Evolutionary conservation across 2,797 vertebrate genomes (phyloP), one percentile per base, ranked within the genome.

Genomic region (Hippocampus kuda): DNA sequence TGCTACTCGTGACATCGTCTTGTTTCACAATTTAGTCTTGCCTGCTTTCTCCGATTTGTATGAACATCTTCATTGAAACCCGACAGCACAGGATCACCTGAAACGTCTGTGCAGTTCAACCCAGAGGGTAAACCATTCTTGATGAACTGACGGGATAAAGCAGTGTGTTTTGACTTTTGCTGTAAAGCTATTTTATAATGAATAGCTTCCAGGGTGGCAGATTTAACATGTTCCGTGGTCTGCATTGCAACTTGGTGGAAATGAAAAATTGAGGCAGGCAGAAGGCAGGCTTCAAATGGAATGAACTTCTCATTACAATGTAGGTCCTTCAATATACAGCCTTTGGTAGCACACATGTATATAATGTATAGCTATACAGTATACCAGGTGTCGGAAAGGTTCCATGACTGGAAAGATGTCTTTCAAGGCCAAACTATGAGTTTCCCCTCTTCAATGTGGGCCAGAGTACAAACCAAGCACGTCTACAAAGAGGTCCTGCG

Each of bases 101-200:
- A 46, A 46, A 26, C 44, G 42, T 64, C 5, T 24, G 62, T 64
- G 41, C 22, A 26, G 5, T 64, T 26, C 2, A 24, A 6, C 44
- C 24, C 26, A 48, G 7, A 65, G 13, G 24, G 24, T 3, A 27
- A 41, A 65, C 44, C 48, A 27, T 27, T n/a, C 3, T 46, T 22
- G 20, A 18, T 38, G 26, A 41, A 61, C n/a, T 73, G 27, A 54
- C 56, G 65, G 46, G 7, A 46, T 66, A 62, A 20, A 61, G 34
- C 60, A 22, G 42, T 67, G 16, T 22, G 67, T 67, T 64, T 44
- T 70, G 22, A 68, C 18, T 15, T 8, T 65, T 69, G 54, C 51
- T 42, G 56, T 2, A 26, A 65, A 57, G 68, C 22, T 71, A 51
- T 26, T 18, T 66, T 49, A 71, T 56, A 65, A 69, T 59, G 18